Conservation (phyloP, 2,888 invertebrate species). For the Harpagoxenus sublaevis region DNA sequence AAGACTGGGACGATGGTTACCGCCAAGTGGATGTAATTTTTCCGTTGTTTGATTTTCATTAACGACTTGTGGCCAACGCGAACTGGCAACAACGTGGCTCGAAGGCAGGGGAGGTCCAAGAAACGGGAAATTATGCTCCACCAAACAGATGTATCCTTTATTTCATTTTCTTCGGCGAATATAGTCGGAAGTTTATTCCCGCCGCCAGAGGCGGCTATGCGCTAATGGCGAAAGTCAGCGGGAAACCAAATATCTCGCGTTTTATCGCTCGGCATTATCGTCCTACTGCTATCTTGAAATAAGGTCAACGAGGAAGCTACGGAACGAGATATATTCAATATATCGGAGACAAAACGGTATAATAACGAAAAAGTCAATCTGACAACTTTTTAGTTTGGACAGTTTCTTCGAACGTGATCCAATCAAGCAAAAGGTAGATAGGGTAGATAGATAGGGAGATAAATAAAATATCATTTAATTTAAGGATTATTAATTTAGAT, state of each 20-base stretch:
- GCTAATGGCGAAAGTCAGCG: constrained; percentile 66
- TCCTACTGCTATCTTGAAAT: constrained; percentile 29
- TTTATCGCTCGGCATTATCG: constrained; percentile 68
- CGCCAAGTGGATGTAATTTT: constrained; percentile 84
- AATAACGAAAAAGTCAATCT: constrained; percentile 28
- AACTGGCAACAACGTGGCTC: constrained; percentile 66
- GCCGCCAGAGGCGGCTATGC: neutral
- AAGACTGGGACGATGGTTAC: constrained; percentile 77
- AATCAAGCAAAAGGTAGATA: no score
- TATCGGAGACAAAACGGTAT: constrained; percentile 7
- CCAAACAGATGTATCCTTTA: constrained; percentile 79
- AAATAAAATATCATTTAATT: constrained; percentile 25
- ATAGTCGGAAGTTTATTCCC: constrained; percentile 56
- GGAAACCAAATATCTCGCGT: constrained; percentile 68
- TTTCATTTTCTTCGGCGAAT: constrained; percentile 70
- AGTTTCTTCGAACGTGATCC: neutral
- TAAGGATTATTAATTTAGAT: neutral
- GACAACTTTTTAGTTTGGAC: neutral
- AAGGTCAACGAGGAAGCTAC: constrained; percentile 47
- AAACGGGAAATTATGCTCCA: constrained; percentile 77
- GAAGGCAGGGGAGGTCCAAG: constrained; percentile 72
- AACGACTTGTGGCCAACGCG: constrained; percentile 83
- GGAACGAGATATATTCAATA: constrained; percentile 19
- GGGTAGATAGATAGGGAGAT: neutral
- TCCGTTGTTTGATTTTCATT: constrained; percentile 86